Evolutionary conservation across 2,113 vertebrate genomes (phyloP).

Genomic region (Ammodytes marinus): DNA sequence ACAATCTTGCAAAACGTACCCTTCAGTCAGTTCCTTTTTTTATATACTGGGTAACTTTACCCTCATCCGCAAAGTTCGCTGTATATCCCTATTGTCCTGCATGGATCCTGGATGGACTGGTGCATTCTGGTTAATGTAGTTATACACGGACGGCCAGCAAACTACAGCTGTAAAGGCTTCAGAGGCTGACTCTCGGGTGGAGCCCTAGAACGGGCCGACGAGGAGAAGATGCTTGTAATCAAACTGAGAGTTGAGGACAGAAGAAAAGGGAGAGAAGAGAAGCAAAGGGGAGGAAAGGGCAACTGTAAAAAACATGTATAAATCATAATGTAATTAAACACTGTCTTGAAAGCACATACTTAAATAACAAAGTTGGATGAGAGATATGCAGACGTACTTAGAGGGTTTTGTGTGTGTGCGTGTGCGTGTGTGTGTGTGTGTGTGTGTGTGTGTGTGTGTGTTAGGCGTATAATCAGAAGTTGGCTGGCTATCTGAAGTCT

Average conservation of each 20-base stretch:
- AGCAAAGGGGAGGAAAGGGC: slow-evolving; percentile 5
- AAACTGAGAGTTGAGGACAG: slow-evolving; percentile 37
- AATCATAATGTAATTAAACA: slow-evolving; percentile 54
- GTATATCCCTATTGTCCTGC: slow-evolving; percentile 5
- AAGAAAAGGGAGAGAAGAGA: background rate
- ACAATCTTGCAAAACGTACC: slow-evolving; percentile 13
- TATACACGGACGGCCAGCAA: slow-evolving; percentile 33
- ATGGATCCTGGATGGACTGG: slow-evolving; percentile 36
- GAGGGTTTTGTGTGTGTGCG: slow-evolving; percentile 58
- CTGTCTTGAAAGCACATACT: slow-evolving; percentile 41
- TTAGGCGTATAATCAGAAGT: slow-evolving; percentile 63
- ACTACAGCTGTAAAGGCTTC: slow-evolving; percentile 38
- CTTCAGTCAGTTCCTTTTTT: slow-evolving; percentile 4
- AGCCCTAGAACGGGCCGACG: slow-evolving; percentile 78
- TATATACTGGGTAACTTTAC: background rate
- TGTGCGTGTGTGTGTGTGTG: slow-evolving; percentile 29
- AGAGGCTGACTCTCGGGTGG: slow-evolving; percentile 55
- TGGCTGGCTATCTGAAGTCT: slow-evolving; percentile 58
- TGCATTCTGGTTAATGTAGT: slow-evolving; percentile 49
- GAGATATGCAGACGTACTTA: slow-evolving; percentile 41
- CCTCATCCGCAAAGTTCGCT: background rate
- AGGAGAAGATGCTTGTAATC: slow-evolving; percentile 52
- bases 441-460: slow-evolving; percentile 36
- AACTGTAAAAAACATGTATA: slow-evolving; percentile 48
- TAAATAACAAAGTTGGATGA: slow-evolving; percentile 58